Base-by-base conservation (phyloP, 2,888 invertebrate species). In the Dascillus cervinus region DNA sequence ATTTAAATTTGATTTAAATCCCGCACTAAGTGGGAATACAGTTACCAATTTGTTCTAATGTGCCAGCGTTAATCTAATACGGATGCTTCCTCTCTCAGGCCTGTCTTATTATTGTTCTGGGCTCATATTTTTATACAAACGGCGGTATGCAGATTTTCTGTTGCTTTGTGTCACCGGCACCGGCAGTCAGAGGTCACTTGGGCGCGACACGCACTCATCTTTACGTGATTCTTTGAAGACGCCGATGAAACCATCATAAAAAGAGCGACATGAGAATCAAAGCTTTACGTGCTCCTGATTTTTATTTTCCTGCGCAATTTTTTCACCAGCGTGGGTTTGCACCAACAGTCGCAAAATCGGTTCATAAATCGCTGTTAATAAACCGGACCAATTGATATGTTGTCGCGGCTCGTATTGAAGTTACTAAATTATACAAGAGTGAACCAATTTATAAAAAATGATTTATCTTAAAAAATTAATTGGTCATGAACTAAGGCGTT, bases 201-300 rank as follows among this genome's bases (percentile, higher is more conserved):
- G 58, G 56, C 52, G 55, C 56, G 52, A 58, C 58, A 55, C 56
- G 56, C 57, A 55, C 53, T 49, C 54, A 51, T 52, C 52, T 46
- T 49, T 54, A 58, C 58, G 59, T 59, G 59, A 56, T 49, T 44
- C 57, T 56, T 54, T 54, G 54, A 52, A 44, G 47, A 48, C 37
- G 43, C 54, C 53, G 52, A 49, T 12, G 37, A 26, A 23, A 23
- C 21, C 33, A 25, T 24, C 31, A 14, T 33, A 31, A 37, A 37
- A 26, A 23, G 27, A 29, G 13, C 26, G n/a, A n/a, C n/a, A 21
- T 25, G 22, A 29, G 29, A 11, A 12, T 26, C 24, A 26, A 24
- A 32, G 27, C 12, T 37, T 31, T 38, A 38, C 38, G 38, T 34
- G 38, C n/a, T n/a, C n/a, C n/a, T n/a, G n/a, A n/a, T n/a, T n/a